These are phyloP conservation scores for Tadarida brasiliensis DNA, from an alignment of 2,797 vertebrate genomes.

Conservation along the genomic window DNA sequence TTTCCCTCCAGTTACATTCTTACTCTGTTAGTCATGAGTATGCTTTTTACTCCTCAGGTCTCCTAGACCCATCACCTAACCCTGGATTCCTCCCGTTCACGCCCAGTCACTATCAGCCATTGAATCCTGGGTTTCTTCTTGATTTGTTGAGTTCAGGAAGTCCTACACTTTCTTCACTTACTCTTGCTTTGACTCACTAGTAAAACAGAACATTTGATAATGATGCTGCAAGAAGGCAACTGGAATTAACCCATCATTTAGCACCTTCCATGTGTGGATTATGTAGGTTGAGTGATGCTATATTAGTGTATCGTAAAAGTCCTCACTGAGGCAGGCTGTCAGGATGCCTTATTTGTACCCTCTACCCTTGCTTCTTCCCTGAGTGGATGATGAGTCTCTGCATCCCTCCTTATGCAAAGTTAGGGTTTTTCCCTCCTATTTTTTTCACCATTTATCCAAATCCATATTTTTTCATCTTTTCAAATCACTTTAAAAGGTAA, in stretches of 20 bases:
- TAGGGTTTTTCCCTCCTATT: neutral
- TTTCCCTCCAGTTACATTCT: neutral
- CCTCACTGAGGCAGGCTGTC: neutral
- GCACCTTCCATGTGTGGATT: neutral
- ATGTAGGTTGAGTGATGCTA: neutral
- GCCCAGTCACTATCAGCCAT: neutral
- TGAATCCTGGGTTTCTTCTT: neutral
- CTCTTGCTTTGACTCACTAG: neutral
- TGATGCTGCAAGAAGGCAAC: neutral
- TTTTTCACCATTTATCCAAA: neutral
- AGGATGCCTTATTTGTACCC: neutral
- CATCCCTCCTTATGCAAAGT: neutral
- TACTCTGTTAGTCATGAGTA: neutral
- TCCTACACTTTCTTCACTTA: neutral
- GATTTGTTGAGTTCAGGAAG: neutral
- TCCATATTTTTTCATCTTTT: neutral
- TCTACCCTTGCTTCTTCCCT: neutral
- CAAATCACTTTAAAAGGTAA: neutral
- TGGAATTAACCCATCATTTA: neutral
- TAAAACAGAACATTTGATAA: neutral
- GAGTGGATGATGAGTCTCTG: neutral
- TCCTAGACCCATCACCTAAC: neutral
- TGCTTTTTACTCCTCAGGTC: neutral
- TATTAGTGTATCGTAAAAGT: neutral
- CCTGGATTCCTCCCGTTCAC: neutral